These are phyloP conservation scores for Istiophorus platypterus DNA, from an alignment of 2,113 vertebrate species.

Conservation along the genomic window DNA sequence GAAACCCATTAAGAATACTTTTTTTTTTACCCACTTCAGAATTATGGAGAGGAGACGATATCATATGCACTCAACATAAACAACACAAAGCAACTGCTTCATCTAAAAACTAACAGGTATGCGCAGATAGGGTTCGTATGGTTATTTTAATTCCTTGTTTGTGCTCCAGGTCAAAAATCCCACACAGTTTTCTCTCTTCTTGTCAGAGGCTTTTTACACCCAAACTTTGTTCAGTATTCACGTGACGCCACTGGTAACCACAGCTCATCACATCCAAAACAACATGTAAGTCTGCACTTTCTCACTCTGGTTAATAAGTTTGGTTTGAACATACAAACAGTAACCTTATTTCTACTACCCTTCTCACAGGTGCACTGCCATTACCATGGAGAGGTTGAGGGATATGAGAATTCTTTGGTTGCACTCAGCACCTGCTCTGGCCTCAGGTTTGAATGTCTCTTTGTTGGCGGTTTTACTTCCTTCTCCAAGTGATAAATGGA, in stretches of 20 bases:
- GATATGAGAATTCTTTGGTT: conserved; percentile 79
- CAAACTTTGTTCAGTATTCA: conserved; percentile 73
- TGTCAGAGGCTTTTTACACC: conserved; percentile 82
- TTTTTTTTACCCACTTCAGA: conserved; percentile 29
- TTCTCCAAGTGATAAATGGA: not conserved
- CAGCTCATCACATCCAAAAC: conserved; percentile 33
- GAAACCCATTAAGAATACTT: too few species aligned
- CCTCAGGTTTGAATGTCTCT: conserved; percentile 77
- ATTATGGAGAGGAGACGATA: conserved; percentile 57
- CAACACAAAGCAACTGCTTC: conserved; percentile 64
- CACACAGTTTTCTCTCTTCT: not conserved
- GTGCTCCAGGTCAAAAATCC: not conserved
- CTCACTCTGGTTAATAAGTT: not conserved
- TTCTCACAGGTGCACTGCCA: conserved; percentile 76
- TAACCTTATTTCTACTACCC: not conserved
- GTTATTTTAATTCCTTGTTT: not conserved
- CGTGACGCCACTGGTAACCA: conserved; percentile 32
- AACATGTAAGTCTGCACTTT: conserved; percentile 58
- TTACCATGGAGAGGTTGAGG: conserved; percentile 83
- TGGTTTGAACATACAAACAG: not conserved
- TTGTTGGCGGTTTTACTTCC: not conserved
- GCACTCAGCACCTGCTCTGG: conserved; percentile 83
- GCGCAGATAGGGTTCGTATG: not conserved
- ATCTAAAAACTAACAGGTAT: conserved; percentile 82
- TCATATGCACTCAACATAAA: conserved; percentile 78